Percentiles rank a stretch among this genome's conserved stretches.
phyloP scores from a whole-genome alignment of 2,888 invertebrate species.

The Vannuccia rotundouncinata region DNA sequence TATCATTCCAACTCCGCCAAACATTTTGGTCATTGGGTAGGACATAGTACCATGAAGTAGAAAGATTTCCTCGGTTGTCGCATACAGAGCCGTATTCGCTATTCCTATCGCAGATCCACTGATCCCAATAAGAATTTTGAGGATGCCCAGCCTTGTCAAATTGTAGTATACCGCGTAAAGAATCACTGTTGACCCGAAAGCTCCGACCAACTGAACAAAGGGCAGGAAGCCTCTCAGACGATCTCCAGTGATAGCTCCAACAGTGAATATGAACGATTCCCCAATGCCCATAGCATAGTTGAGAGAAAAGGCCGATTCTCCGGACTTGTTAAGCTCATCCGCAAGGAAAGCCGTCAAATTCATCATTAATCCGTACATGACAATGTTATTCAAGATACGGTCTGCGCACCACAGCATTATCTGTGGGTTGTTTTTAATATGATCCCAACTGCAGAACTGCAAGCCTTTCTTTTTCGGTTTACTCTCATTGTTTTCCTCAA shows the following conservation, averaged over 20 bases:
- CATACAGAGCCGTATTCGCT: constrained; percentile 39
- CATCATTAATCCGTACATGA: constrained; percentile 41
- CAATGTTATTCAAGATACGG: constrained; percentile 37
- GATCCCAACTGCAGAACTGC: constrained; percentile 34
- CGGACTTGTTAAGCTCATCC: constrained; percentile 1
- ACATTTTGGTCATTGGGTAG: constrained; percentile 40
- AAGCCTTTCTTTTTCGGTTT: not conserved
- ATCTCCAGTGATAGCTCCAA: constrained; percentile 36
- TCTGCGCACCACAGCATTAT: constrained; percentile 37
- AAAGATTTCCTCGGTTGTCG: constrained; percentile 39
- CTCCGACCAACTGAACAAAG: constrained; percentile 35
- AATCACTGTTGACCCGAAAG: constrained; percentile 21
- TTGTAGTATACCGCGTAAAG: constrained; percentile 22
- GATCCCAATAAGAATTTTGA: not conserved
- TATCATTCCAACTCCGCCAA: constrained; percentile 40
- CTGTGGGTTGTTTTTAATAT: constrained; percentile 36
- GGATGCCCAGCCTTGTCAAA: not conserved
- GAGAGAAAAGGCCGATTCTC: not conserved
- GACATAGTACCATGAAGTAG: constrained; percentile 38
- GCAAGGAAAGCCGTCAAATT: constrained; percentile 35
- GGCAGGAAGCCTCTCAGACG: constrained; percentile 35
- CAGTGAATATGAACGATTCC: constrained; percentile 40
- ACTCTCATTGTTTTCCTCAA: not conserved
- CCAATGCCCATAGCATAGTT: constrained; percentile 34
- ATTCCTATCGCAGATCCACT: constrained; percentile 35